A percentile compares a stretch with the other conserved stretches of the same genome.
These are phyloP conservation scores for Tuta absoluta DNA, from an alignment of 2,888 invertebrate species.

Conservation along the genomic window DNA sequence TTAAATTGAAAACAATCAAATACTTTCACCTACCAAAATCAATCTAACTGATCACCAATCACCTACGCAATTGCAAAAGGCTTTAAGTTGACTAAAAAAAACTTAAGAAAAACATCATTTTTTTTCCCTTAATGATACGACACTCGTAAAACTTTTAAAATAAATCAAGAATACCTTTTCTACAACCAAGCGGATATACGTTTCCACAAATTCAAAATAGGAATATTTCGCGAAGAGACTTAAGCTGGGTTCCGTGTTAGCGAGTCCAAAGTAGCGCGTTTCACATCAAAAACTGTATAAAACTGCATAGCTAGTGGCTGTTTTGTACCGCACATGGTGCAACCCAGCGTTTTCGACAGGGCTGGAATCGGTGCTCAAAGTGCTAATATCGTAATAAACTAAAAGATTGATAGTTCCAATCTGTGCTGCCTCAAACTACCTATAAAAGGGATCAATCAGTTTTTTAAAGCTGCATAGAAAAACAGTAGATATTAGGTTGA, in stretches of 20 bases:
- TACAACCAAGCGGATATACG: not conserved
- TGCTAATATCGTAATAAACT: no score
- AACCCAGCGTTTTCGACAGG: not conserved
- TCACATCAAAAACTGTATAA: constrained; percentile 18
- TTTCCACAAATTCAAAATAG: constrained; percentile 1
- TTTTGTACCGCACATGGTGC: constrained; percentile 15
- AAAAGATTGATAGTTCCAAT: no score
- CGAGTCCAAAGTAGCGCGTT: not conserved
- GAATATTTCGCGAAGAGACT: constrained; percentile 5
- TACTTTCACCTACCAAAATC: no score
- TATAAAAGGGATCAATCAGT: no score
- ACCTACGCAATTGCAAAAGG: no score
- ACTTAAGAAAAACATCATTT: not conserved
- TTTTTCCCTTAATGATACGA: not conserved
- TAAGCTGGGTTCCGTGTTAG: constrained; percentile 13
- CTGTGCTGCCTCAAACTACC: no score
- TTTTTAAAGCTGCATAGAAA: no score
- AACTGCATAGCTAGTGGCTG: constrained; percentile 16
- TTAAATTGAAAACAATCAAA: no score
- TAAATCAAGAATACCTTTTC: not conserved
- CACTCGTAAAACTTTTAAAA: not conserved
- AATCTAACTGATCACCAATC: no score
- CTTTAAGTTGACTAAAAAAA: not conserved
- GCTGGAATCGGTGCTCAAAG: not conserved
- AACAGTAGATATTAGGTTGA: no score